Base-by-base conservation (phyloP, 1,140 invertebrate species). In the Maconellicoccus hirsutus region DNA sequence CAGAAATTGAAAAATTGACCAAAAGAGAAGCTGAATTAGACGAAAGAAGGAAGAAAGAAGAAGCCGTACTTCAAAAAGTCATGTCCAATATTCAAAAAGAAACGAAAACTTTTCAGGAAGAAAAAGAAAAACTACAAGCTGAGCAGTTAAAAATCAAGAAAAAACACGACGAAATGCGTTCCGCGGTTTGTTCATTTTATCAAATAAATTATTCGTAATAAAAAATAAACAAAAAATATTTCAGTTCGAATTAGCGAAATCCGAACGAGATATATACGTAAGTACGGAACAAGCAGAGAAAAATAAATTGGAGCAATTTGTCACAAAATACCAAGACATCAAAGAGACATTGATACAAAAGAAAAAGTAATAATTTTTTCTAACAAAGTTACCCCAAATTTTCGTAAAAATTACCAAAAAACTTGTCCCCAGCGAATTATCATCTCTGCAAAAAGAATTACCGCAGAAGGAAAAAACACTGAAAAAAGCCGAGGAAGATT, bases 231-330 rank as follows among this genome's bases (percentile, higher is more conserved):
- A 63, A 42, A 61, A 66, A 72, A 25, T 70, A 38, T 72, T 71
- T 70, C 6, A 86, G 76, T 85, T 86, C 71, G 86, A 89, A 74
- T 79, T 96, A 19, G 87, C 89, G 0, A 86, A 94, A 76, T 89
- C 88, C 0, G 88, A 95, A 77, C 78, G 96, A 3, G 88, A 94
- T 77, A 83, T 96, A 22, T 92, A 90, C 72, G 81, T 87, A 26
- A 90, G 88, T 63, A 87, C 84, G 33, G 90, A 95, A 77, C 82
- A 86, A 52, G 87, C 82, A 0, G 92, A 94, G 77, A 84, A 84
- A 70, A 82, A 77, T 27, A 79, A 83, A 71, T 71, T 85, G 12
- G 71, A 77, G 8, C 73, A 78, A 19, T 76, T 86, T 4, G 77
- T 80, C 52, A 74, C 76, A 1, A 81, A 82, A 38, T 33, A 74